A percentile compares a stretch with the other conserved stretches of the same genome.
These are phyloP conservation scores for Ellobius talpinus DNA, from an alignment of 2,113 vertebrate genomes.

Conservation along the genomic window DNA sequence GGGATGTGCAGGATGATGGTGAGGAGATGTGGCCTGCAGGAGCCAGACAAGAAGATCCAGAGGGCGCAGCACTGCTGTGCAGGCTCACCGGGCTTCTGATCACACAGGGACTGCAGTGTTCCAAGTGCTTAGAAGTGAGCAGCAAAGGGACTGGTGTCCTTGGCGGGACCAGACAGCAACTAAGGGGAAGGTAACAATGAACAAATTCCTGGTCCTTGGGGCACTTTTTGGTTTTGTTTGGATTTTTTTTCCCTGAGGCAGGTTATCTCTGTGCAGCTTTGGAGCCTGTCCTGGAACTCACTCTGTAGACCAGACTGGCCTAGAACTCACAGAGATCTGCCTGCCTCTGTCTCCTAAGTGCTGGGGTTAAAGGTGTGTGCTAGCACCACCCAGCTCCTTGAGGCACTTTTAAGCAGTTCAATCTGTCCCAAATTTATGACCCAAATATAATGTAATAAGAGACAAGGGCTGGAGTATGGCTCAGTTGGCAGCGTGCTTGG, in stretches of 20 bases:
- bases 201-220: not conserved
- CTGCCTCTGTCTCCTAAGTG: no score
- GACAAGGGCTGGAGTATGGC: not conserved
- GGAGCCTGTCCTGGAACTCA: no score
- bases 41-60: not conserved
- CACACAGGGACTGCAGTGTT: not conserved
- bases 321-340: no score
- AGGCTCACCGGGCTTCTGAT: not conserved
- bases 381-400: not conserved
- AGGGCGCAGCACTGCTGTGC: accelerated
- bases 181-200: not conserved
- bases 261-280: no score
- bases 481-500: not conserved
- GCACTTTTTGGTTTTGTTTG: not conserved
- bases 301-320: no score
- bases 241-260: accelerated
- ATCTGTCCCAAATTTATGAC: not conserved
- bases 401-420: not conserved
- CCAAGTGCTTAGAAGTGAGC: not conserved
- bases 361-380: no score
- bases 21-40: not conserved
- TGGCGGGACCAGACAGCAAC: not conserved
- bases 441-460: not conserved
- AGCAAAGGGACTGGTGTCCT: not conserved
- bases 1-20: not conserved